Percentiles rank a stretch among this genome's conserved stretches.
phyloP scores from a whole-genome alignment of 2,113 vertebrate genomes.

The Steatornis caripensis region DNA sequence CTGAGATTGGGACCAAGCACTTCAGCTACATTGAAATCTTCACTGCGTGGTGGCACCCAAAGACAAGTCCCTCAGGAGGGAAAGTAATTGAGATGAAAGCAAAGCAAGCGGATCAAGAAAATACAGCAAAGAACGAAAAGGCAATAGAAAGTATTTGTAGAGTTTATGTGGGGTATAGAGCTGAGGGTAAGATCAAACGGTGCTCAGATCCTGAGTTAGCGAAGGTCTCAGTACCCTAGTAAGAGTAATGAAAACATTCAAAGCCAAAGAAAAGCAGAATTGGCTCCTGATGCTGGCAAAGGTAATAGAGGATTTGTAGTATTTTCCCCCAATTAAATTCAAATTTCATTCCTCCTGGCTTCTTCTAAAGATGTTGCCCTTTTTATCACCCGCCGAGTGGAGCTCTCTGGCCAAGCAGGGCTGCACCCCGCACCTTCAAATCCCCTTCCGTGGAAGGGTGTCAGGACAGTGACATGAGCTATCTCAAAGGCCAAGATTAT shows the following conservation, averaged over 20 bases:
- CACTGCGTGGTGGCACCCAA: neutral
- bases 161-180: neutral
- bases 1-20: neutral
- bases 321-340: neutral
- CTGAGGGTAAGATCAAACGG: neutral
- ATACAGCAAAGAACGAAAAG: neutral
- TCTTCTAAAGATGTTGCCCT: neutral
- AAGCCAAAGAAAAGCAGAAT: neutral
- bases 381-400: neutral
- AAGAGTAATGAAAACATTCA: neutral
- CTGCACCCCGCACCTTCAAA: neutral
- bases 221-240: neutral
- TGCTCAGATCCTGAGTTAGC: neutral
- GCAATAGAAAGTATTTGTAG: neutral
- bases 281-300: neutral
- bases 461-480: neutral
- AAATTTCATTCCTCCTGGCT: neutral
- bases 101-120: neutral
- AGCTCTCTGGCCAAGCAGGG: neutral
- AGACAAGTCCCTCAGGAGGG: neutral
- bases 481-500: neutral
- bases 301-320: neutral
- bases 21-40: neutral
- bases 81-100: neutral
- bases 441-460: neutral